phyloP scores from a whole-genome alignment of 1,140 invertebrate genomes.

The Hypothenemus hampei region DNA sequence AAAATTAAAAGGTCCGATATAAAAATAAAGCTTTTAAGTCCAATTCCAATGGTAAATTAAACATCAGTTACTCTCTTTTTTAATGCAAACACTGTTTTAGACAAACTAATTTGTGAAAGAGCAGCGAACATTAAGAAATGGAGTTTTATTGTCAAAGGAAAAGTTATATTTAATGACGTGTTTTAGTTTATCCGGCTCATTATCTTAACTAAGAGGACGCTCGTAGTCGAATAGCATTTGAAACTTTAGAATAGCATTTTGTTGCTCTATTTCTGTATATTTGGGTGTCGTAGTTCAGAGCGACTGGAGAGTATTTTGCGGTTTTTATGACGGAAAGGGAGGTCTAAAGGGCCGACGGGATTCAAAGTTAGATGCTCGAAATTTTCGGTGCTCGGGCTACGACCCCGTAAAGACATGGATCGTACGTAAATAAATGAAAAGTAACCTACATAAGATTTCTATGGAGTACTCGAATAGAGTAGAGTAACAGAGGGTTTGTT shows the following conservation, averaged over 20 bases:
- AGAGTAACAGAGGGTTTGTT: not conserved
- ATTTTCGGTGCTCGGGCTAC: constrained; percentile 13
- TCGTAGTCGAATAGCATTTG: not conserved
- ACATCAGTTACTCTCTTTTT: not conserved
- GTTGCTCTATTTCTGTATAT: constrained; percentile 1
- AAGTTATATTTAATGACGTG: not conserved
- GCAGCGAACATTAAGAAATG: no score
- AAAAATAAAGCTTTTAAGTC: no score
- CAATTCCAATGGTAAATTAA: no score
- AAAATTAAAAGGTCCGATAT: no score
- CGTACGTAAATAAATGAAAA: constrained; percentile 20
- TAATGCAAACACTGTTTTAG: not conserved
- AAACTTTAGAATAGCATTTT: constrained; percentile 18
- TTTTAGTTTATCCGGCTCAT: constrained; percentile 4
- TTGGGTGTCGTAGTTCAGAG: constrained; percentile 7
- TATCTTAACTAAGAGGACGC: not conserved
- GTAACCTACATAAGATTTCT: not conserved
- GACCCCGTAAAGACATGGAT: constrained; percentile 12
- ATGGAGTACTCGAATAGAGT: not conserved
- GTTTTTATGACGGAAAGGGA: constrained; percentile 18
- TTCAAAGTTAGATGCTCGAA: constrained; percentile 13
- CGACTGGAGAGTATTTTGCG: constrained; percentile 17
- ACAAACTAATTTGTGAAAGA: not conserved
- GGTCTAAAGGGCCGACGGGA: constrained; percentile 15
- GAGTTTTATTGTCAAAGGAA: no score